Base-by-base conservation (phyloP, 2,888 invertebrate species). In the Physocephala rufipes region DNA sequence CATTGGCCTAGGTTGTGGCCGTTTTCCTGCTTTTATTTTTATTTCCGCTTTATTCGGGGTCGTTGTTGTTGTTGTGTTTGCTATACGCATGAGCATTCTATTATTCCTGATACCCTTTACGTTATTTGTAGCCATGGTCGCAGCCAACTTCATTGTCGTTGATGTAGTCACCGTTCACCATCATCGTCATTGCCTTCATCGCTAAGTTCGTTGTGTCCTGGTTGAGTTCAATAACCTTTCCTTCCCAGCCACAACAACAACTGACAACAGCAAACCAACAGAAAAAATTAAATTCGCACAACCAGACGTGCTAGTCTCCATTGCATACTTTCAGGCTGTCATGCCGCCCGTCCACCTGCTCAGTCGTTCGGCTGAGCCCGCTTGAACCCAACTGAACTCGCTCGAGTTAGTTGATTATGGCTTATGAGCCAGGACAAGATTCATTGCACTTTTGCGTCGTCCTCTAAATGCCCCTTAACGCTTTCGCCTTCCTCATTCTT, bases 161-260 rank as follows among this genome's bases (percentile, higher is more conserved):
- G 9, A 36, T 9, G 36, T 36, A 4, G 36, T 36, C 36, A 36
- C 5, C 36, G 9, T 36, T 36, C 36, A 36, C 9, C 36, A 9
- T 36, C 36, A 9, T 36, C 36, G 36, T 36, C 36, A 36, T 36
- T 9, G 36, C 36, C 36, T 7, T 36, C 36, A 9, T 36, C 36
- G 36, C 36, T 36, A 36, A 36, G 5, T 36, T 36, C 36, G 36
- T 36, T 36, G 36, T 36, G 36, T 74, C 73, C 68, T 74, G 71
- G 75, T 73, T 73, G 74, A 79, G 80, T 81, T 81, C 82, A 82
- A 81, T 78, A 79, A 80, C 79, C 82, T 73, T 79, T 76, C 75
- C 70, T n/a, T 78, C 72, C 73, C 78, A 78, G 78, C 78, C 76
- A 73, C 75, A 77, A 73, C 74, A 76, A 75, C 72, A 76, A 70